phyloP scores from a whole-genome alignment of 2,797 vertebrate genomes.

The Amazonetta brasiliensis region DNA sequence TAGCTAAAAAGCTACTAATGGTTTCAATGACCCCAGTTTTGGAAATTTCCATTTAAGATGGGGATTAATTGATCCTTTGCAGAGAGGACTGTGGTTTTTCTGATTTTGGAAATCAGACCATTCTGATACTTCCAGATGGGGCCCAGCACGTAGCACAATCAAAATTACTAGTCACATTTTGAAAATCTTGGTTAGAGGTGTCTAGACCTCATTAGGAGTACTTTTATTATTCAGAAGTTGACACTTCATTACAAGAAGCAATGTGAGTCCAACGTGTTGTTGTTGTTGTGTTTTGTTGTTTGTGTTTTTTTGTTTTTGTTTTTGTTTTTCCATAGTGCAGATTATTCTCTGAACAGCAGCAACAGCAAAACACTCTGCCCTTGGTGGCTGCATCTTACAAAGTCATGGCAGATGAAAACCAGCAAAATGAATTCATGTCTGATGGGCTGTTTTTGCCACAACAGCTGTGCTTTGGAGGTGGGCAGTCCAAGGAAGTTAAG shows the following conservation, averaged over 20 bases:
- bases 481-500: conserved; percentile 66
- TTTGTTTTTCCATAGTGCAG: not conserved
- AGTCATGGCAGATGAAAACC: conserved; percentile 71
- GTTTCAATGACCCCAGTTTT: not conserved
- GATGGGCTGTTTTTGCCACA: conserved; percentile 47
- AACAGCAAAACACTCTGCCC: conserved; percentile 56
- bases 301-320: too few relatives aligned
- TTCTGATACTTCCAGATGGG: conserved; percentile 38
- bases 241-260: not conserved
- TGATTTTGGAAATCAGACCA: not conserved
- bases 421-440: conserved; percentile 67
- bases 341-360: conserved; percentile 26
- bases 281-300: too few relatives aligned
- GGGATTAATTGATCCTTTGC: not conserved
- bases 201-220: conserved; percentile 19
- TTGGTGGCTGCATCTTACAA: conserved; percentile 67
- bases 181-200: conserved; percentile 17
- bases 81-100: not conserved
- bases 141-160: not conserved
- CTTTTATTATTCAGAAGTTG: conserved; percentile 2
- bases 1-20: not conserved
- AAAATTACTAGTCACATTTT: conserved; percentile 7
- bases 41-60: not conserved
- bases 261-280: not conserved
- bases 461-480: conserved; percentile 70